Conservation (phyloP, 2,797 vertebrate species). For the Botia almorhae region DNA sequence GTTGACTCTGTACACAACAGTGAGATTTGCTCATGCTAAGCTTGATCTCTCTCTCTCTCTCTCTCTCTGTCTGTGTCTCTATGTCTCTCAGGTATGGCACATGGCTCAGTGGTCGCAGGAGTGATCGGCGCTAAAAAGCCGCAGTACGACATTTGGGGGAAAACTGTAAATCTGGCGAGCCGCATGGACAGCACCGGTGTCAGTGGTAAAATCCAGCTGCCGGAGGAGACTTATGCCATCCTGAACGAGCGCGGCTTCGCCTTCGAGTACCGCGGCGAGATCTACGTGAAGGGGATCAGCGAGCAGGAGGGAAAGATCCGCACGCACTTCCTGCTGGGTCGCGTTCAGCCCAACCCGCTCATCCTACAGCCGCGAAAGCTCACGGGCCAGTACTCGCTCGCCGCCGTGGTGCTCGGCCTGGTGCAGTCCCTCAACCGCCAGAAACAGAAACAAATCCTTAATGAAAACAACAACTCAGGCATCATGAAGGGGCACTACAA, state of each 20-base stretch:
- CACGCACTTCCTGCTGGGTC: constrained; percentile 93
- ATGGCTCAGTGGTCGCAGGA: constrained; percentile 95
- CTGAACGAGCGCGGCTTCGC: constrained; percentile 95
- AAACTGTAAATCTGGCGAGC: constrained; percentile 95
- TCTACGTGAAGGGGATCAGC: constrained; percentile 99
- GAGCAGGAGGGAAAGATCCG: constrained; percentile 99
- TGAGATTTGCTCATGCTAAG: too few species aligned
- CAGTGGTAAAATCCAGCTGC: constrained; percentile 95
- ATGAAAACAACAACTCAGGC: constrained; percentile 94
- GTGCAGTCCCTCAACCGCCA: constrained; percentile 98
- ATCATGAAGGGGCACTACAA: constrained; percentile 97
- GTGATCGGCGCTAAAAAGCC: constrained; percentile 98
- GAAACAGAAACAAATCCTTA: constrained; percentile 98
- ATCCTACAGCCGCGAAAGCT: constrained; percentile 92
- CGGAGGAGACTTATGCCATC: constrained; percentile 94
- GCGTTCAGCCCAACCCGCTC: constrained; percentile 95
- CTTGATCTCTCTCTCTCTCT: neutral
- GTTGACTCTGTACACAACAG: too few species aligned
- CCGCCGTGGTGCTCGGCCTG: constrained; percentile 94
- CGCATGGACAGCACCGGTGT: constrained; percentile 98
- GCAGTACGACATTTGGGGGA: constrained; percentile 98
- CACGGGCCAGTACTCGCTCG: constrained; percentile 94
- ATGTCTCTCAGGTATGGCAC: constrained; percentile 95
- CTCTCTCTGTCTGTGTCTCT: too few species aligned
- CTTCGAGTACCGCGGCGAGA: constrained; percentile 96